Conservation (phyloP, 2,113 vertebrate species). For the Columba janthina region DNA sequence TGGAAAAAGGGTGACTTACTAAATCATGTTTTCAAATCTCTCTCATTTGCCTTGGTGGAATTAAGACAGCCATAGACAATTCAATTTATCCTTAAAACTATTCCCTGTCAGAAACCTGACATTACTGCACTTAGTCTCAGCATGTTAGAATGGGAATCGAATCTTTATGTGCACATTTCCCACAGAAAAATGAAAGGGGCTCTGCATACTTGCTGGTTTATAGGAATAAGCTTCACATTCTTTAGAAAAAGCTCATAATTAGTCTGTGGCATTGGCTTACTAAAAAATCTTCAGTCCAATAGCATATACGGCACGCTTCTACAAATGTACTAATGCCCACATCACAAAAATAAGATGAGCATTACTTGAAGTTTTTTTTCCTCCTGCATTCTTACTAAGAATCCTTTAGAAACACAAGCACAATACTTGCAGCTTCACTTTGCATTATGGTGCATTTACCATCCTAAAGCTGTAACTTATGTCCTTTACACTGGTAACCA, state of each 20-base stretch:
- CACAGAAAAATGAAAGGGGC: background rate
- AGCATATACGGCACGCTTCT: fast-evolving
- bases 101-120: background rate
- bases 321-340: background rate
- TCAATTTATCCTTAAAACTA: background rate
- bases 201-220: background rate
- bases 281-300: background rate
- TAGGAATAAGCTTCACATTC: background rate
- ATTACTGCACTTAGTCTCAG: background rate
- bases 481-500: background rate
- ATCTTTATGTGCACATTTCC: background rate
- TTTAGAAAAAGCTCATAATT: background rate
- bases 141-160: background rate
- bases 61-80: background rate
- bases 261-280: background rate
- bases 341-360: background rate
- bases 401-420: background rate
- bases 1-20: background rate
- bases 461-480: background rate
- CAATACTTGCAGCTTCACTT: background rate
- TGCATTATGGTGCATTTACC: background rate
- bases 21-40: background rate
- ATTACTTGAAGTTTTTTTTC: background rate
- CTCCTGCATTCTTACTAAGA: background rate
- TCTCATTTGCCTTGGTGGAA: background rate